Evolutionary conservation across 1,140 invertebrate genomes (phyloP), one percentile per base, ranked within the genome.

Genomic region (Temnothorax longispinosus): DNA sequence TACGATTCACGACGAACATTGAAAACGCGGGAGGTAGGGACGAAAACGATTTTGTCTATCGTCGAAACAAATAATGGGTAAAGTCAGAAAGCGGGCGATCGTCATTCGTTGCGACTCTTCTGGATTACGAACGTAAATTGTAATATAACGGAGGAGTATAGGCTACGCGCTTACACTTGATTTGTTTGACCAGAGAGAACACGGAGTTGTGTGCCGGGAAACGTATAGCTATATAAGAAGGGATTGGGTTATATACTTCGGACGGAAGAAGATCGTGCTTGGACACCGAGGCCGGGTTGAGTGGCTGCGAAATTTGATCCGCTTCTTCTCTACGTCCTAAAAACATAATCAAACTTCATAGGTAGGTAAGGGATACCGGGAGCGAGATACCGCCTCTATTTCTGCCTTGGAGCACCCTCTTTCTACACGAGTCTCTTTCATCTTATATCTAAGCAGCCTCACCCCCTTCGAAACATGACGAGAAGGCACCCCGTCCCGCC

Each of bases 341-440:
- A 91, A 91, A 91, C 72, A 91, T 91, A 91, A 91, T 91, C 90
- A 91, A 91, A 91, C 90, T 91, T 91, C 85, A 89, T 86, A 88
- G 90, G 84, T 86, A 88, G 90, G 84, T 77, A 89, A 87, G 89
- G 72, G 65, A 87, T 60, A 56, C 71, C 56, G 88, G 56, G 44
- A 58, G 69, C 60, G 50, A 41, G 38, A 77, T 75, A 78, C 78
- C 47, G 82, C 84, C 56, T 90, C 74, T 87, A 92, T 91, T 88
- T 87, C 88, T 74, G 85, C 81, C 85, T 65, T 27, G 62, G 18
- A 80, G 87, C 78, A 81, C 62, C 74, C 87, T 90, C 89, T 88
- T 88, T 88, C 87, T 67, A 10, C 62, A 47, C 87, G 52, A 65
- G 64, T 27, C 86, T 88, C 92, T 92, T 92, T 93, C 91, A 93